Conservation (phyloP, 2,797 vertebrate species). For the Loriculus beryllinus region DNA sequence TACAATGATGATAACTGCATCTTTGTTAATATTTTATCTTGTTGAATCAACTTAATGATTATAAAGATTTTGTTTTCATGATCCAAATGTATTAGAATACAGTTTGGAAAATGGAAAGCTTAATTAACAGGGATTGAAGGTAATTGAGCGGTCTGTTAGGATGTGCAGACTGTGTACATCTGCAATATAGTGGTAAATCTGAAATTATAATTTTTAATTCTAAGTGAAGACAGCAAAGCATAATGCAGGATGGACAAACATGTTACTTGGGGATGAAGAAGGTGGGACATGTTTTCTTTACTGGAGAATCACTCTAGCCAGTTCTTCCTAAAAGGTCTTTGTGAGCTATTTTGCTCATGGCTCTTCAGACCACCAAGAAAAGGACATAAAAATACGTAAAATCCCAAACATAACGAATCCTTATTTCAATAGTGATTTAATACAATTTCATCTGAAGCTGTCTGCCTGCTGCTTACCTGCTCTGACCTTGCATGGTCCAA, state of each 20-base stretch:
- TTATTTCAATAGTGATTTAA: background rate
- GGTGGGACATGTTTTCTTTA: background rate
- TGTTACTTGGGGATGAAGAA: background rate
- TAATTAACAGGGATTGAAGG: conserved; percentile 59
- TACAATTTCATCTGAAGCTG: background rate
- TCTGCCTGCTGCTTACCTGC: background rate
- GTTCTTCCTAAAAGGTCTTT: background rate
- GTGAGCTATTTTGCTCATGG: background rate
- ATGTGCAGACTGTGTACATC: background rate
- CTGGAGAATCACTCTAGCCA: background rate
- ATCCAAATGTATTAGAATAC: conserved; percentile 47
- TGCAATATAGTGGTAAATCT: conserved; percentile 23
- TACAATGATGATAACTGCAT: background rate
- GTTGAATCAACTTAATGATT: conserved; percentile 39
- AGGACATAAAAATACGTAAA: background rate
- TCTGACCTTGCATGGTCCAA: background rate
- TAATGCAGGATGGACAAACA: background rate
- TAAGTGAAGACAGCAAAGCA: conserved; percentile 2
- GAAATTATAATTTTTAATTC: background rate
- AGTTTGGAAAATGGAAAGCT: conserved; percentile 48
- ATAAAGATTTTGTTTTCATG: conserved; percentile 38
- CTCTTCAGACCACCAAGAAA: background rate
- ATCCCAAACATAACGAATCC: background rate
- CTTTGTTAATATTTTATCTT: conserved; percentile 37
- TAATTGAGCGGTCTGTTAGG: conserved; percentile 31